These are phyloP conservation scores for Drosophila merina DNA, from an alignment of 2,888 invertebrate genomes.

Conservation along the genomic window DNA sequence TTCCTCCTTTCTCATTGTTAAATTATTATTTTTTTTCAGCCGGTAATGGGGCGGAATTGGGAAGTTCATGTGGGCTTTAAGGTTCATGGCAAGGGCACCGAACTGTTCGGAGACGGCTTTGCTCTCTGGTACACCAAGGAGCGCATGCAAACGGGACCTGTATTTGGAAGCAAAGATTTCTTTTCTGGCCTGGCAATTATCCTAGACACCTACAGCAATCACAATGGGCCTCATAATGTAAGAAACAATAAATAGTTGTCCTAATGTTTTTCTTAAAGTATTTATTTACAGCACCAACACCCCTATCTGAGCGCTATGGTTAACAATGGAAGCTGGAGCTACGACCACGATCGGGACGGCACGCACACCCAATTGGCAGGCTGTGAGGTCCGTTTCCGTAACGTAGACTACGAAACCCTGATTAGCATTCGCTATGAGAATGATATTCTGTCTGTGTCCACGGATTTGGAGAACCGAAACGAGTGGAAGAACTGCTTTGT, in stretches of 20 bases:
- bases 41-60: slow-evolving; percentile 95
- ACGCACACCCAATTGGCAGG: slow-evolving; percentile 98
- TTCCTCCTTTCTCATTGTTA: neutral
- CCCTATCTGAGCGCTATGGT: slow-evolving; percentile 99
- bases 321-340: slow-evolving; percentile 96
- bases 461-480: slow-evolving; percentile 95
- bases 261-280: neutral
- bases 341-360: slow-evolving; percentile 99
- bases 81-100: slow-evolving; percentile 97
- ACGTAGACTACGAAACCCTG: slow-evolving; percentile 94
- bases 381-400: slow-evolving; percentile 97
- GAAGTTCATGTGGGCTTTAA: slow-evolving; percentile 98
- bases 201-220: slow-evolving; percentile 99
- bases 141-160: slow-evolving; percentile 91
- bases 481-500: slow-evolving; percentile 97
- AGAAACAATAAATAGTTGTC: neutral
- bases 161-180: slow-evolving; percentile 97
- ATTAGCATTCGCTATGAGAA: slow-evolving; percentile 95
- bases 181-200: slow-evolving; percentile 96
- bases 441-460: slow-evolving; percentile 94
- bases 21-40: slow-evolving; percentile 85
- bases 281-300: slow-evolving; percentile 92
- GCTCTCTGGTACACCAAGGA: slow-evolving; percentile 97
- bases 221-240: slow-evolving; percentile 99
- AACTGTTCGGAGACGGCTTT: slow-evolving; percentile 98